Base-by-base conservation (phyloP, 2,797 vertebrate species). In the Adrianichthys oophorus region DNA sequence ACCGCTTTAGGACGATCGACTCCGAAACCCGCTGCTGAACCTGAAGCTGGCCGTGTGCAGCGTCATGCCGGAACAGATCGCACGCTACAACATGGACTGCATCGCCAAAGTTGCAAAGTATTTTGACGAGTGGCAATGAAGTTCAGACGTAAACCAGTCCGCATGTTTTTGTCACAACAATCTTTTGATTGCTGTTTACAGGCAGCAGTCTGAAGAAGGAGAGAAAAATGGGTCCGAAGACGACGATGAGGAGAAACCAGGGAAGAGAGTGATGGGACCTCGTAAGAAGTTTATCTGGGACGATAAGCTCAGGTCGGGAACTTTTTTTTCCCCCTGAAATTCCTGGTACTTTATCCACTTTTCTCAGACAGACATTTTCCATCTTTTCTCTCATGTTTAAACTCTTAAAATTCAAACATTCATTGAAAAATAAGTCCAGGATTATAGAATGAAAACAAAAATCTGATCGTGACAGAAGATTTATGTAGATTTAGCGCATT, bases 281-380 rank as follows among this genome's bases (percentile, higher is more conserved):
- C 93, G 96, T 21, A 99, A 99, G 82, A 99, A 99, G 76, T 99
- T 99, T 77, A 83, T 93, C 50, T 99, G 97, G 97, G 95, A 99
- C 52, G 96, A 98, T 52, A 95, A 95, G 78, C 93, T 98, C 89
- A 96, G 97, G 97, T 98, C 61, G 65, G 44, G 3, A 7, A 12
- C 16, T 19, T 6, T 46, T 37, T 10, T 37, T 37, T 37, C 10
- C 10, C 4, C n/a, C n/a, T n/a, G n/a, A n/a, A n/a, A n/a, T n/a
- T n/a, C n/a, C n/a, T n/a, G n/a, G n/a, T n/a, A n/a, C n/a, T n/a
- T n/a, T n/a, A n/a, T n/a, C n/a, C n/a, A n/a, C n/a, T n/a, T n/a
- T n/a, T n/a, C n/a, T n/a, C n/a, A n/a, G n/a, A n/a, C n/a, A n/a
- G n/a, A n/a, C n/a, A n/a, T n/a, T n/a, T n/a, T n/a, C n/a, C n/a